Base-by-base conservation (phyloP, 2,888 invertebrate genomes). In the Argyra leucocephala region DNA sequence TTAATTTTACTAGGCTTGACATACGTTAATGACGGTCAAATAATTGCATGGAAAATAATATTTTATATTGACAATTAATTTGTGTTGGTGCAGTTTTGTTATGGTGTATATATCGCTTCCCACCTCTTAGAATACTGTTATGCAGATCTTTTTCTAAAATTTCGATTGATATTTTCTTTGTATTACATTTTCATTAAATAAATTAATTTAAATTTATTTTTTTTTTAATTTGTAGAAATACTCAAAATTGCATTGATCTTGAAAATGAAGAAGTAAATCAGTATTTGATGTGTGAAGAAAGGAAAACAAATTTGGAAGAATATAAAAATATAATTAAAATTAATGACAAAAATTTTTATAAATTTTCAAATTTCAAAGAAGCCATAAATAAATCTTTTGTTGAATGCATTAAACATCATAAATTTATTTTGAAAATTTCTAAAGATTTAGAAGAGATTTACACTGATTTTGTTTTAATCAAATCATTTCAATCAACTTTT, bases 341-440 rank as follows among this genome's bases (percentile, higher is more conserved):
- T 6, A 18, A 48, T 9, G 18, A 2, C 12, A 48, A 48, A 48
- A 7, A 10, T 10, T 31, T 31, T 48, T 5, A 48, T 48, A 48
- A 48, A n/a, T 18, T 18, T 18, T 48, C 18, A 48, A 48, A 48
- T 18, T 48, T 48, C 5, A 31, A 7, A 31, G 12, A 31, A 7
- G 9, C n/a, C n/a, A 18, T 48, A 18, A 48, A 48, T 6, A 15
- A 48, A 48, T 48, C 48, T 18, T 48, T 48, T n/a, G n/a, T 48
- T 18, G 69, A 71, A 63, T 72, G 73, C 62, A 64, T 73, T 6
- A 9, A 63, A 48, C 73, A 72, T 61, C 74, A 75, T 67, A 71
- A 72, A 65, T 67, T 67, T 23, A 69, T 74, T 24, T 59, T 74
- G 59, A 66, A 68, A 22, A 70, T 71, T 64, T 71, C 71, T 62